Conservation (phyloP, 2,797 vertebrate genomes). For the Pantherophis alleghaniensis region DNA sequence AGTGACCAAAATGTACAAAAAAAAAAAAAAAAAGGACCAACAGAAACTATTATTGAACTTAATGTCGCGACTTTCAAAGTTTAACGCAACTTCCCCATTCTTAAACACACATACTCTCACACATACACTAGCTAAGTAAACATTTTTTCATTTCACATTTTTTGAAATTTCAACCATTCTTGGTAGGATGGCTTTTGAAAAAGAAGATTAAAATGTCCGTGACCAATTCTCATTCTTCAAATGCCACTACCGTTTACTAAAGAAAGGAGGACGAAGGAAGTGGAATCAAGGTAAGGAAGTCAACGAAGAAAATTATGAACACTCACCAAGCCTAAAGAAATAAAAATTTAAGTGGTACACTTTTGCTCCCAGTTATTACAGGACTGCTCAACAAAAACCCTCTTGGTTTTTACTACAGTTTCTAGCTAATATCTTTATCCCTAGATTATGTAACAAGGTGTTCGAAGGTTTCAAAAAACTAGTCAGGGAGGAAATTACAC, state of each 20-base stretch:
- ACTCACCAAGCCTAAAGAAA: constrained; percentile 38
- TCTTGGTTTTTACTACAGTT: constrained; percentile 11
- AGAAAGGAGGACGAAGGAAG: background rate
- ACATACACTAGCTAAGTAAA: constrained; percentile 44
- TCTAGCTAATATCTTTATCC: background rate
- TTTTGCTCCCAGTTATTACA: constrained; percentile 58
- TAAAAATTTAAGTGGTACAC: background rate
- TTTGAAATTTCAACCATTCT: constrained; percentile 59
- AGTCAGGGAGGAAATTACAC: constrained; percentile 6
- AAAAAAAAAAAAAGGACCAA: constrained; percentile 56
- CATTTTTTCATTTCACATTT: constrained; percentile 68
- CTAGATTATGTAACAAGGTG: constrained; percentile 13
- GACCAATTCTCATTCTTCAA: constrained; percentile 53
- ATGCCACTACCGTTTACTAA: constrained; percentile 27
- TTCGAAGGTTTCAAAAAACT: constrained; percentile 27
- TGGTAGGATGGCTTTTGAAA: constrained; percentile 56
- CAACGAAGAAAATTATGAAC: constrained; percentile 48
- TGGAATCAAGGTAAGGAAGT: constrained; percentile 51
- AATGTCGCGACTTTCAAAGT: constrained; percentile 44
- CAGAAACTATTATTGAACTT: constrained; percentile 52
- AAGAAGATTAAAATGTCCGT: constrained; percentile 35
- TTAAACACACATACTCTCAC: background rate
- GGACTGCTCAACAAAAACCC: constrained; percentile 24
- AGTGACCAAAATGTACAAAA: constrained; percentile 72
- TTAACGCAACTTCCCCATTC: constrained; percentile 58